Base-by-base conservation (phyloP, 2,797 vertebrate genomes). In the Oryzias dopingdopingensis region DNA sequence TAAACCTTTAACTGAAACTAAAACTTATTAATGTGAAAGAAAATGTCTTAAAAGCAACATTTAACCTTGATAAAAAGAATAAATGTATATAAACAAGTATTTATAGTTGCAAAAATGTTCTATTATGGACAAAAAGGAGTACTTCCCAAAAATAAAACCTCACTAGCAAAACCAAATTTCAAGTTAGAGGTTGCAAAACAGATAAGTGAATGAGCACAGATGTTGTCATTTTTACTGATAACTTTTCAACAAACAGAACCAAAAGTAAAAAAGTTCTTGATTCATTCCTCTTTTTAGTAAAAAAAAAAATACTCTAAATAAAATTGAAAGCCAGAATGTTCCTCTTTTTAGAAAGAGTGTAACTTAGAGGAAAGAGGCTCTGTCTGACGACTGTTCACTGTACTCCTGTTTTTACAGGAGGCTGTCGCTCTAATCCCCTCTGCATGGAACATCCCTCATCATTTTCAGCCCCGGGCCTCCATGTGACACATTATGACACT, bases 341-440 rank as follows among this genome's bases (percentile, higher is more conserved):
- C 86, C 85, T 76, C 62, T 62, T 89, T 85, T 66, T 41, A 63
- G 82, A 80, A 85, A 48, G 7, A 0, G 48, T 53, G 1, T 43
- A 17, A 17, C 29, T 55, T 49, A 67, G 55, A 60, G 77, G 72
- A 83, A 84, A 59, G 50, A 20, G 52, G 44, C 49, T 67, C 20
- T 43, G 15, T 50, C 47, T 49, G 17, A 22, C 65, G 53, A 62
- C 64, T 70, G 70, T 66, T 78, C 67, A 60, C 51, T 73, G 49
- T 53, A 64, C 59, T 58, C 42, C 42, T 63, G 49, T 52, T 76
- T 59, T 72, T 72, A 70, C 65, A 76, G 70, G 52, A 57, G 58
- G 58, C 50, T 53, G 47, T 64, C 4, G 15, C 52, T 59, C 52
- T 65, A 65, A 47, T 65, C 42, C 46, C 48, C 49, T 51, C 62